Evolutionary conservation across 2,113 vertebrate genomes (phyloP).

Genomic region (Pterocles burchelli): DNA sequence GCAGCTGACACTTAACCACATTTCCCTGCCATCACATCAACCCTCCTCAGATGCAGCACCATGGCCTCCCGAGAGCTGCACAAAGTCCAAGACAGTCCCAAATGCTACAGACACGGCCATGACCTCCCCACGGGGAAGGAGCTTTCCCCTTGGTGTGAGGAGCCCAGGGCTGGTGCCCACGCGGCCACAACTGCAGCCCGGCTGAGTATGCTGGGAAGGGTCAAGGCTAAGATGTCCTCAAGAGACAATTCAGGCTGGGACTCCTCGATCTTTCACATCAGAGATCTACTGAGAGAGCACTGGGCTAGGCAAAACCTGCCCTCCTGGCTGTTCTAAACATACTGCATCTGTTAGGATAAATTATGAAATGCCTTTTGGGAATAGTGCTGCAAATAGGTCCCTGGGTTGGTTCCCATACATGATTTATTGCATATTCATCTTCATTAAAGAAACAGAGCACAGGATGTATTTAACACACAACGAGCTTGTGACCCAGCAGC

Average conservation of each 20-base stretch:
- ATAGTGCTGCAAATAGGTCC: not conserved
- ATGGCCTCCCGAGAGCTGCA: not conserved
- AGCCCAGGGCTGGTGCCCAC: not conserved
- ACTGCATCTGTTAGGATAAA: not conserved
- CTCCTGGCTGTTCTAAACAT: not conserved
- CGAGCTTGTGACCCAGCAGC: not conserved
- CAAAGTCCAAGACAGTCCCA: not conserved
- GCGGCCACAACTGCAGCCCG: not conserved
- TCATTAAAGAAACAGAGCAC: slow-evolving; percentile 29
- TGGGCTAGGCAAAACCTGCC: not conserved
- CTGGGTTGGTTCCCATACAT: slow-evolving; percentile 14
- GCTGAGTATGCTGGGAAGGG: not conserved
- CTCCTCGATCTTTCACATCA: not conserved
- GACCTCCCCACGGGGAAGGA: not conserved
- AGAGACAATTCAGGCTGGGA: not conserved
- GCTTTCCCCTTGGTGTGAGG: not conserved
- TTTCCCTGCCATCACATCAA: not conserved
- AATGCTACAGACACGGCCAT: not conserved
- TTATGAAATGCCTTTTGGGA: slow-evolving; percentile 4
- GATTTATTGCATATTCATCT: slow-evolving; percentile 43
- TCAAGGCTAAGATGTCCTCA: not conserved
- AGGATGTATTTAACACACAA: not conserved
- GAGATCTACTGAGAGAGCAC: not conserved
- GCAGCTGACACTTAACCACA: not conserved
- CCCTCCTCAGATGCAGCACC: not conserved